Percentiles rank a stretch among this genome's conserved stretches.
Conservation (phyloP, 1,140 invertebrate genomes). For the Neodiprion pinetum region DNA sequence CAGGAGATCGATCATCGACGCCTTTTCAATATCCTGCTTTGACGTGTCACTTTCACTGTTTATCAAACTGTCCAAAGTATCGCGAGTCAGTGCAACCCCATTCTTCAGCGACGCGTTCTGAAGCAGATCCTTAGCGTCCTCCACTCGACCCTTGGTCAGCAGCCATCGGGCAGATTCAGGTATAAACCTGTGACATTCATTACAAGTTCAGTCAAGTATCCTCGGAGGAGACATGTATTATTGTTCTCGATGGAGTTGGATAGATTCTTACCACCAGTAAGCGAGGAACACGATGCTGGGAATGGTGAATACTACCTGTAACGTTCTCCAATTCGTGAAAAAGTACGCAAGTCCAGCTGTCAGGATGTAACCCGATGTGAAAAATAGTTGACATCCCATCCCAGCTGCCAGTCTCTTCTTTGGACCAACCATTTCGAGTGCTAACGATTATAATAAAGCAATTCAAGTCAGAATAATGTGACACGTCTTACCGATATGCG, state of each 20-base stretch:
- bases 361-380: slow-evolving; percentile 72
- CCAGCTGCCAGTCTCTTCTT: slow-evolving; percentile 71
- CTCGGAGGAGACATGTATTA: background rate
- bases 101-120: slow-evolving; percentile 68
- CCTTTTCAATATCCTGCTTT: slow-evolving; percentile 41
- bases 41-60: slow-evolving; percentile 38
- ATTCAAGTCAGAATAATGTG: background rate
- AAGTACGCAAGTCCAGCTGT: slow-evolving; percentile 70
- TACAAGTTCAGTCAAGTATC: background rate
- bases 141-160: slow-evolving; percentile 56
- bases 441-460: slow-evolving; percentile 51
- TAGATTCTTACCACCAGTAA: slow-evolving; percentile 69
- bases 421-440: slow-evolving; percentile 77
- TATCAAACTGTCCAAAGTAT: slow-evolving; percentile 60
- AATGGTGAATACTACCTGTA: slow-evolving; percentile 72
- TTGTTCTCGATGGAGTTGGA: background rate
- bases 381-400: slow-evolving; percentile 73
- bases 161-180: slow-evolving; percentile 65
- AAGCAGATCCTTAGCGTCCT: slow-evolving; percentile 58
- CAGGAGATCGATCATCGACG: slow-evolving; percentile 68
- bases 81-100: slow-evolving; percentile 59
- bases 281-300: slow-evolving; percentile 69
- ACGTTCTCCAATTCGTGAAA: slow-evolving; percentile 70
- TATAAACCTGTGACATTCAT: slow-evolving; percentile 46
- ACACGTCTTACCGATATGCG: slow-evolving; percentile 13